These are phyloP conservation scores for Chymomyza amoena DNA, from an alignment of 2,888 invertebrate genomes.

Conservation along the genomic window DNA sequence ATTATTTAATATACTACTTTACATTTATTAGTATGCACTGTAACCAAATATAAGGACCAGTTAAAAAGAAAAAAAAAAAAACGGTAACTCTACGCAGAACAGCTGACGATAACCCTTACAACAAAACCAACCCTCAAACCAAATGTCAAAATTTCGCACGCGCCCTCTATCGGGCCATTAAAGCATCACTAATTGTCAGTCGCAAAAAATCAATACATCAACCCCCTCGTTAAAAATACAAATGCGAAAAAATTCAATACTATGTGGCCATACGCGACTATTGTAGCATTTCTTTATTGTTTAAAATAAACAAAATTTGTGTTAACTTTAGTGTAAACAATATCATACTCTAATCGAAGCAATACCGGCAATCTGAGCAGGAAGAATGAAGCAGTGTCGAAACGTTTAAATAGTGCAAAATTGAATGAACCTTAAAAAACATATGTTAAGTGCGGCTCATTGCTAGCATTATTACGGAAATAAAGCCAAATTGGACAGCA, in stretches of 20 bases:
- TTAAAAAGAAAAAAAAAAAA: background rate
- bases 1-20: background rate
- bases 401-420: slow-evolving; percentile 31
- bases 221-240: slow-evolving; percentile 68
- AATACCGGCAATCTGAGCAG: slow-evolving; percentile 15
- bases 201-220: slow-evolving; percentile 4
- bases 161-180: background rate
- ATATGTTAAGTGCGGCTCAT: slow-evolving; percentile 61
- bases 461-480: slow-evolving; percentile 3
- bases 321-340: background rate
- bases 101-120: background rate
- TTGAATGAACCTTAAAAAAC: slow-evolving; percentile 22
- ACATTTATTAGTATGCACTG: too few relatives aligned
- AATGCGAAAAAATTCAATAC: slow-evolving; percentile 76
- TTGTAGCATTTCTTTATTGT: slow-evolving; percentile 49
- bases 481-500: background rate
- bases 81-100: background rate
- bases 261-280: slow-evolving; percentile 73
- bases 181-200: background rate
- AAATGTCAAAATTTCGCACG: background rate
- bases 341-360: background rate
- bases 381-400: slow-evolving; percentile 40
- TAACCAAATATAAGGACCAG: background rate
- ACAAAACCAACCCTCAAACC: background rate
- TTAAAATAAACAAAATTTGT: slow-evolving; percentile 20